A percentile compares a stretch with the other conserved stretches of the same genome.
Evolutionary conservation across 2,797 vertebrate genomes (phyloP).

Genomic region (Euphonia xanthogaster): DNA sequence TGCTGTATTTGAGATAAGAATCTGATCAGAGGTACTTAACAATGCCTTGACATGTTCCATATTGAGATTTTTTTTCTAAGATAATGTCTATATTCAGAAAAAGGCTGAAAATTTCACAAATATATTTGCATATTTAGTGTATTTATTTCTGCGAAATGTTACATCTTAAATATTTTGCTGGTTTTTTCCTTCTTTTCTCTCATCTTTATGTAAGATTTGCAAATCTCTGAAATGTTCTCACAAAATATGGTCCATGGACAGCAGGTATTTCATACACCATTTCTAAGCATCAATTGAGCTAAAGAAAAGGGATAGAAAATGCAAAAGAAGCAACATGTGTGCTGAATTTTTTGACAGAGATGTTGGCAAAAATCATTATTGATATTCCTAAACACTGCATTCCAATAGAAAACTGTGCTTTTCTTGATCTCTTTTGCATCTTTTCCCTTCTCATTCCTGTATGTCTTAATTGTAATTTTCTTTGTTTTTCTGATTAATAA

Average conservation of each 20-base stretch:
- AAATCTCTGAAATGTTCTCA: neutral
- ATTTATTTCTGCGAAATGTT: neutral
- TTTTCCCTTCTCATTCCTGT: neutral
- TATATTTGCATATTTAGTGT: neutral
- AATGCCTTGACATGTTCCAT: neutral
- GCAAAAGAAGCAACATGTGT: neutral
- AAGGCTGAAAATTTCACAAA: neutral
- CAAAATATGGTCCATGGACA: neutral
- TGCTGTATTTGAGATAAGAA: neutral
- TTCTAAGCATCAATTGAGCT: neutral
- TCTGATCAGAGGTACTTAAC: neutral
- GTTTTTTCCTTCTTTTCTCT: neutral
- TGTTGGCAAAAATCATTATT: neutral
- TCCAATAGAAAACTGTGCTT: neutral
- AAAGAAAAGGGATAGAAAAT: neutral
- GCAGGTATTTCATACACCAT: neutral
- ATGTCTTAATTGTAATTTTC: neutral
- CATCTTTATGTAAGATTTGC: neutral
- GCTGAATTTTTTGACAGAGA: neutral
- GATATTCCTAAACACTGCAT: neutral
- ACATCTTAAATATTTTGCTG: neutral
- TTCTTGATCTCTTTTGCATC: neutral
- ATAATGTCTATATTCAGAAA: neutral
- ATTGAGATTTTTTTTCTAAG: neutral
- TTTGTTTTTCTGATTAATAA: neutral